phyloP scores from a whole-genome alignment of 2,888 invertebrate species.

The Campoplex nolae region DNA sequence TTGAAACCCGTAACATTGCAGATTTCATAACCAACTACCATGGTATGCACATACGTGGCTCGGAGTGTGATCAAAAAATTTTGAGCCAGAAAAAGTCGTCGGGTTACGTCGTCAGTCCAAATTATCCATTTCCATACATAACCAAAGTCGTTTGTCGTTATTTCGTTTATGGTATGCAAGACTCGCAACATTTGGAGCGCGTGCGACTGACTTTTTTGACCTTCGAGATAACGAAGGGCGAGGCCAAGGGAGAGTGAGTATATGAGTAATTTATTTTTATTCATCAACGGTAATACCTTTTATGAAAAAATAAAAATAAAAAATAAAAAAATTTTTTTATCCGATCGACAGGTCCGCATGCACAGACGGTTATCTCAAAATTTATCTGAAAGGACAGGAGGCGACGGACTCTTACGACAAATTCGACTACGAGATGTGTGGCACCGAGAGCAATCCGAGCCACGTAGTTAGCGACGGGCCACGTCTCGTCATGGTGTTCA shows the following conservation, averaged over 20 bases:
- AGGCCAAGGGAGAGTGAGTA: conserved; percentile 92
- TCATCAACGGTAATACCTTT: no score
- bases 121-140: conserved; percentile 98
- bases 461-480: conserved; percentile 96
- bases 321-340: neutral
- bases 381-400: conserved; percentile 96
- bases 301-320: no score
- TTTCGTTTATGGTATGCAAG: conserved; percentile 99
- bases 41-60: conserved; percentile 97
- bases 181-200: conserved; percentile 97
- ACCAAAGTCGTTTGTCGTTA: conserved; percentile 98
- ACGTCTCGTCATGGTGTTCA: conserved; percentile 97
- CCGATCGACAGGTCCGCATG: conserved; percentile 86
- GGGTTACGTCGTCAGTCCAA: conserved; percentile 97
- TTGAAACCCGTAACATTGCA: conserved; percentile 79
- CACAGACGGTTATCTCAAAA: conserved; percentile 95
- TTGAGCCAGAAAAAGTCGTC: conserved; percentile 96
- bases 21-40: conserved; percentile 97
- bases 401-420: conserved; percentile 96
- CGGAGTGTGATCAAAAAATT: conserved; percentile 99
- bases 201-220: conserved; percentile 95
- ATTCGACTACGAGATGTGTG: conserved; percentile 97
- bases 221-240: conserved; percentile 95
- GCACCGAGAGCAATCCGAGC: conserved; percentile 91
- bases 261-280: neutral